These are phyloP conservation scores for Porites cylindrica DNA, from an alignment of 92 coral and sea anemone species.

Conservation along the genomic window DNA sequence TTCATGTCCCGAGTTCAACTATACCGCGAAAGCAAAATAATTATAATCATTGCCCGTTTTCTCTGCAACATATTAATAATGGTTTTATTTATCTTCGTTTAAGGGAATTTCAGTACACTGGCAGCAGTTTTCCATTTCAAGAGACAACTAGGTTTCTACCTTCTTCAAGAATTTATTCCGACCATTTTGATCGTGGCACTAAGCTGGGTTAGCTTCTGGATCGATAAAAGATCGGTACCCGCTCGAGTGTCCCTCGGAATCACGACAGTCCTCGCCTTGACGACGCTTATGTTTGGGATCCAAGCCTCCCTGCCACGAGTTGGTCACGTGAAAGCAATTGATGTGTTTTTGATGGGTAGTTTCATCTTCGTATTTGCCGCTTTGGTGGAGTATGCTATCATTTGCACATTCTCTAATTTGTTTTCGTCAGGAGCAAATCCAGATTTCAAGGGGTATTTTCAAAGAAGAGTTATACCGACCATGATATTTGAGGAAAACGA, in stretches of 20 bases:
- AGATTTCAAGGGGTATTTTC: background rate
- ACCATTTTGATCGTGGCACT: slow-evolving; percentile 54
- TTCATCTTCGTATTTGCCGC: slow-evolving; percentile 66
- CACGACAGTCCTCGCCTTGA: slow-evolving; percentile 69
- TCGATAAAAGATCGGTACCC: slow-evolving; percentile 63
- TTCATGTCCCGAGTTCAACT: no score
- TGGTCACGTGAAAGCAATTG: slow-evolving; percentile 67
- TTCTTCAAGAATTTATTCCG: slow-evolving; percentile 63
- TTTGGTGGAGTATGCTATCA: slow-evolving; percentile 57
- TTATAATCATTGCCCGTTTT: no score
- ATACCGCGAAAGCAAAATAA: no score
- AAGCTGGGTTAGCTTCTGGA: slow-evolving; percentile 77
- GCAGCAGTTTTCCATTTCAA: slow-evolving; percentile 32
- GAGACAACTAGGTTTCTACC: slow-evolving; percentile 54
- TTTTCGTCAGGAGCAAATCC: background rate
- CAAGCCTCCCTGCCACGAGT: slow-evolving; percentile 65
- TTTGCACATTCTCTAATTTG: slow-evolving; percentile 11
- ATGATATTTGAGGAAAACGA: background rate
- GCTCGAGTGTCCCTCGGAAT: slow-evolving; percentile 80
- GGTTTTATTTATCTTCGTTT: background rate
- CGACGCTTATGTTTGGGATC: slow-evolving; percentile 62
- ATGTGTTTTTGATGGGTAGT: slow-evolving; percentile 50
- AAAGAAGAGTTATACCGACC: background rate
- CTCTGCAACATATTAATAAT: no score
- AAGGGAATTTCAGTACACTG: slow-evolving; percentile 28